These are phyloP conservation scores for Agonopterix subpropinquella DNA, from an alignment of 2,888 invertebrate species.

Conservation along the genomic window DNA sequence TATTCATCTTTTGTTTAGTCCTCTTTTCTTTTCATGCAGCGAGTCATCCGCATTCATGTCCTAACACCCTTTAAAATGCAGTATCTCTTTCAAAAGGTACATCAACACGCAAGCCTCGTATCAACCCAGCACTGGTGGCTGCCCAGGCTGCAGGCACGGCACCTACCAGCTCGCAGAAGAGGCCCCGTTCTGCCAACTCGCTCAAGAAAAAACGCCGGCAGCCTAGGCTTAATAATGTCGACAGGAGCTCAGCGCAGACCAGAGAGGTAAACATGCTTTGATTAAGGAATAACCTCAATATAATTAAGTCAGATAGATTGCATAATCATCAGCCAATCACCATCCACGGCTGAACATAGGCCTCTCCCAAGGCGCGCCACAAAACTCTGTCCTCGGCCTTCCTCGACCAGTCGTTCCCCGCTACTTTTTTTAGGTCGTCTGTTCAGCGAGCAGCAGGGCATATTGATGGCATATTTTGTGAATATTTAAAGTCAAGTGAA, in stretches of 20 bases:
- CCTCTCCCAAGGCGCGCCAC: too few species aligned
- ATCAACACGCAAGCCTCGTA: constrained; percentile 92
- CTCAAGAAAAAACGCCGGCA: constrained; percentile 78
- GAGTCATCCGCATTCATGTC: constrained; percentile 10
- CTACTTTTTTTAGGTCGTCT: too few species aligned
- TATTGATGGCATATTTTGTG: too few species aligned
- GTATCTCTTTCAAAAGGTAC: constrained; percentile 78
- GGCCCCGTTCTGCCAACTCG: constrained; percentile 72
- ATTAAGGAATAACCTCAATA: neutral
- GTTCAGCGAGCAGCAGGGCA: too few species aligned
- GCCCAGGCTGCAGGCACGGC: constrained; percentile 89
- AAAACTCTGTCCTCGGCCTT: too few species aligned
- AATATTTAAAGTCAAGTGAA: too few species aligned
- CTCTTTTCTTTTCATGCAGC: constrained; percentile 11
- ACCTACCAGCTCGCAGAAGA: constrained; percentile 62
- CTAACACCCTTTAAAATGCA: constrained; percentile 1
- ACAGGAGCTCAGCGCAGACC: constrained; percentile 93
- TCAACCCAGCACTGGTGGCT: constrained; percentile 97
- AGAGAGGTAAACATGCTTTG: constrained; percentile 81
- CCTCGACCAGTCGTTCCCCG: too few species aligned
- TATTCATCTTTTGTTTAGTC: constrained; percentile 6
- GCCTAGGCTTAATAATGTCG: constrained; percentile 93
- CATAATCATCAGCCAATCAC: too few species aligned
- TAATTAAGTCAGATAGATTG: too few species aligned
- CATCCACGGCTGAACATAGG: too few species aligned